These are phyloP conservation scores for Callimorpha dominula DNA, from an alignment of 2,888 invertebrate genomes.

Conservation along the genomic window DNA sequence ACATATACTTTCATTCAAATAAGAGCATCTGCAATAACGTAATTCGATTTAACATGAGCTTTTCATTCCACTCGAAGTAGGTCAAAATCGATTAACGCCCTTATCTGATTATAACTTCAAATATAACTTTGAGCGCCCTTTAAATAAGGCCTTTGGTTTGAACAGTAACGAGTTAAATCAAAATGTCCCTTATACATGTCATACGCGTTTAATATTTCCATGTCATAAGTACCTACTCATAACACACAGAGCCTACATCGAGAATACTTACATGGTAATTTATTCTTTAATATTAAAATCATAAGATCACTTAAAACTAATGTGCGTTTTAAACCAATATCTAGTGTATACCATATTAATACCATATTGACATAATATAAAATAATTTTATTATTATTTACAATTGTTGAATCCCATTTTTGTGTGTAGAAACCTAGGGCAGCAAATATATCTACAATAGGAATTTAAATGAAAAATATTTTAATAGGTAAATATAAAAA, in stretches of 20 bases:
- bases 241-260: background rate
- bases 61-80: slow-evolving; percentile 5
- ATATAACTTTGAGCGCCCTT: slow-evolving; percentile 20
- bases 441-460: no score
- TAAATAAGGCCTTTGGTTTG: slow-evolving; percentile 15
- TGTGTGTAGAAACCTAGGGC: no score
- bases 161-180: slow-evolving; percentile 34
- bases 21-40: background rate
- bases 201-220: slow-evolving; percentile 31
- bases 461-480: no score
- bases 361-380: no score
- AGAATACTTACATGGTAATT: background rate
- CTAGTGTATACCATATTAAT: no score
- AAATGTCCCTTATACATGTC: slow-evolving; percentile 33
- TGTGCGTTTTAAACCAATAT: no score
- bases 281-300: background rate
- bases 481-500: no score
- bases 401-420: no score
- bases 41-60: background rate
- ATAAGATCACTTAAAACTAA: background rate
- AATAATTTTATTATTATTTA: no score
- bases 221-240: slow-evolving; percentile 11
- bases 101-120: background rate
- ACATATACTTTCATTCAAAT: background rate
- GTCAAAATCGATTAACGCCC: slow-evolving; percentile 20